phyloP scores from a whole-genome alignment of 1,140 invertebrate species.

The Coptotermes formosanus region DNA sequence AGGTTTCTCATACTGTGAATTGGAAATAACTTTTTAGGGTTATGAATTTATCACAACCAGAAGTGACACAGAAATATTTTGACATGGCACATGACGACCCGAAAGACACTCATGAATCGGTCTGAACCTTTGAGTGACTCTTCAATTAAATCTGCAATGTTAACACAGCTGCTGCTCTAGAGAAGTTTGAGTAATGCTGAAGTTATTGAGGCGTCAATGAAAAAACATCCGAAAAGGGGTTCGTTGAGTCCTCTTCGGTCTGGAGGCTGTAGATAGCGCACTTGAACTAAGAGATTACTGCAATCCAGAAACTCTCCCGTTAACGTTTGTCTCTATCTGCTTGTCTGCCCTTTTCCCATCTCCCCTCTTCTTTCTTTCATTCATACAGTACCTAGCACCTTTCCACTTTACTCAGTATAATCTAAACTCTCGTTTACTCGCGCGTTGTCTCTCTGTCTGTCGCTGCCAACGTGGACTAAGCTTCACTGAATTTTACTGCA shows the following conservation, averaged over 20 bases:
- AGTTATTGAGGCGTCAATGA: neutral
- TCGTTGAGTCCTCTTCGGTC: neutral
- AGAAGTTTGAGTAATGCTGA: neutral
- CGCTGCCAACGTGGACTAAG: neutral
- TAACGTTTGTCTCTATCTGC: neutral
- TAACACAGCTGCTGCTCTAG: neutral
- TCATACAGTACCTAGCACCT: neutral
- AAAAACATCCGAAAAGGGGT: neutral
- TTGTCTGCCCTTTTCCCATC: neutral
- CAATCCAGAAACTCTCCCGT: neutral
- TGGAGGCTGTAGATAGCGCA: neutral
- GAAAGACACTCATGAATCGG: neutral
- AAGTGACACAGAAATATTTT: too few species aligned
- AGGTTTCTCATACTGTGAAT: too few species aligned
- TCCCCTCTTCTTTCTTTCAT: neutral
- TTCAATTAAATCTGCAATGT: neutral
- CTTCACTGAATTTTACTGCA: neutral
- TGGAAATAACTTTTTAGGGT: too few species aligned
- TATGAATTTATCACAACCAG: too few species aligned
- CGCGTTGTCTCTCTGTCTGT: neutral
- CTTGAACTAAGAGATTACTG: constrained; percentile 2
- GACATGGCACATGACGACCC: too few species aligned
- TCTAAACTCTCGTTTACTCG: neutral
- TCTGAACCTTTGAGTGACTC: neutral
- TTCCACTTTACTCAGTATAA: neutral